Conservation (phyloP, 2,888 invertebrate genomes). For the Megamerina dolium region DNA sequence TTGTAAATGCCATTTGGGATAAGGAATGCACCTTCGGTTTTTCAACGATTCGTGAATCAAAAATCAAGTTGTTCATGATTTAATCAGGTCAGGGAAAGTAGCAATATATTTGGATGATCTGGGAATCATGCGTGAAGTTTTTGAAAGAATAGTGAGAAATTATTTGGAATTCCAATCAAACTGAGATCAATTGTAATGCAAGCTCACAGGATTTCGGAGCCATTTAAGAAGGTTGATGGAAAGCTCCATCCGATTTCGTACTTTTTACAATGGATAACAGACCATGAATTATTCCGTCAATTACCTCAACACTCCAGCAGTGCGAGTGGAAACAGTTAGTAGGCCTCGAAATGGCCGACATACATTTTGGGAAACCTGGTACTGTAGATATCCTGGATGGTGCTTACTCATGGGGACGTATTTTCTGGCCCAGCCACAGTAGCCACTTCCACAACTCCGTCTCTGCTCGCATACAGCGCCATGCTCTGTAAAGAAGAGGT, state of each 20-base stretch:
- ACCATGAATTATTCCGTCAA: slow-evolving; percentile 6
- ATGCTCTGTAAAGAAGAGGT: too few relatives aligned
- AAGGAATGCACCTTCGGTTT: slow-evolving; percentile 10
- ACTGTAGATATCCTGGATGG: too few relatives aligned
- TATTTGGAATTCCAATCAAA: slow-evolving; percentile 11
- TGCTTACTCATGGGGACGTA: too few relatives aligned
- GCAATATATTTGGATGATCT: slow-evolving; percentile 17
- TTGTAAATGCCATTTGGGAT: slow-evolving; percentile 17
- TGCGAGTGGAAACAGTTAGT: too few relatives aligned
- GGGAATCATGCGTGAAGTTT: slow-evolving; percentile 7
- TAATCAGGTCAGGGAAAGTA: slow-evolving; percentile 10
- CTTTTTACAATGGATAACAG: slow-evolving; percentile 7
- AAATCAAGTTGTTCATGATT: slow-evolving; percentile 12
- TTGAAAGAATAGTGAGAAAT: slow-evolving; percentile 8
- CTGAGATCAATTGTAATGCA: slow-evolving; percentile 13
- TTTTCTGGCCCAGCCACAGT: too few relatives aligned
- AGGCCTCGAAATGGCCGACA: too few relatives aligned
- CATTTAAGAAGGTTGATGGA: slow-evolving; percentile 5
- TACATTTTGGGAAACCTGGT: too few relatives aligned
- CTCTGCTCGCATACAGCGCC: too few relatives aligned
- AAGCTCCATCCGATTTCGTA: slow-evolving; percentile 9
- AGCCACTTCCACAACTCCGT: too few relatives aligned
- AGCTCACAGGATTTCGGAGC: slow-evolving; percentile 10
- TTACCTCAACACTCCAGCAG: too few relatives aligned
- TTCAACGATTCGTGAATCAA: slow-evolving; percentile 17